Conservation (phyloP, 2,797 vertebrate genomes). For the Trachurus trachurus region DNA sequence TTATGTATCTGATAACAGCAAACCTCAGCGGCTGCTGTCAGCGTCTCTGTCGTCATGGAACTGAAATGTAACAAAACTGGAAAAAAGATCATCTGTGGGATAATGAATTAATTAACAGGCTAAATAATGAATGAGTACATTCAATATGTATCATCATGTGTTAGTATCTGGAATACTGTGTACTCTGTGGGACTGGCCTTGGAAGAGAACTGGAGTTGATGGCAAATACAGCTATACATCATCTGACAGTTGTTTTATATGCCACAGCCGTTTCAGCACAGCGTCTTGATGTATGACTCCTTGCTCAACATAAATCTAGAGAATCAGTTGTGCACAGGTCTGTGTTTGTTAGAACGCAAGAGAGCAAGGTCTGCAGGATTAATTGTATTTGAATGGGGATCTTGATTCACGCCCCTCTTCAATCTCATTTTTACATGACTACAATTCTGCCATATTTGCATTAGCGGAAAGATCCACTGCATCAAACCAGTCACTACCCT, state of each 20-base stretch:
- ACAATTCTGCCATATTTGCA: not conserved
- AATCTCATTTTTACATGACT: not conserved
- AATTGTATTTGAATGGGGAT: not conserved
- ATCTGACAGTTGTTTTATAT: slow-evolving; percentile 24
- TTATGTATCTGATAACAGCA: slow-evolving; percentile 46
- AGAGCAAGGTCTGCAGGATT: not conserved
- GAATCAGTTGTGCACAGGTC: not conserved
- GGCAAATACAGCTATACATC: slow-evolving; percentile 7
- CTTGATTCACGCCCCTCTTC: not conserved
- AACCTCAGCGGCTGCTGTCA: slow-evolving; percentile 44
- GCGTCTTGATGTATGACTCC: slow-evolving; percentile 12
- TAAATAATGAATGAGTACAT: not conserved
- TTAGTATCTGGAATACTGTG: not conserved
- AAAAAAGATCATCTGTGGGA: not conserved
- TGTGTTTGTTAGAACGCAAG: not conserved
- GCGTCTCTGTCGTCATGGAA: slow-evolving; percentile 18
- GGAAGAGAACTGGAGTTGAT: not conserved
- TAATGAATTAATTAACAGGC: slow-evolving; percentile 5
- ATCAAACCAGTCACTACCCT: not conserved
- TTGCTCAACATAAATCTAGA: slow-evolving; percentile 36
- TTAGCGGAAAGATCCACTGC: not conserved
- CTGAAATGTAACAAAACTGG: slow-evolving; percentile 1
- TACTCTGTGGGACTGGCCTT: not conserved
- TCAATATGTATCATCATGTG: not conserved
- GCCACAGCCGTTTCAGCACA: not conserved